Percentiles rank a stretch among this genome's conserved stretches.
These are phyloP conservation scores for Magallana ariakensis DNA, from an alignment of 1,140 invertebrate species.

Conservation along the genomic window DNA sequence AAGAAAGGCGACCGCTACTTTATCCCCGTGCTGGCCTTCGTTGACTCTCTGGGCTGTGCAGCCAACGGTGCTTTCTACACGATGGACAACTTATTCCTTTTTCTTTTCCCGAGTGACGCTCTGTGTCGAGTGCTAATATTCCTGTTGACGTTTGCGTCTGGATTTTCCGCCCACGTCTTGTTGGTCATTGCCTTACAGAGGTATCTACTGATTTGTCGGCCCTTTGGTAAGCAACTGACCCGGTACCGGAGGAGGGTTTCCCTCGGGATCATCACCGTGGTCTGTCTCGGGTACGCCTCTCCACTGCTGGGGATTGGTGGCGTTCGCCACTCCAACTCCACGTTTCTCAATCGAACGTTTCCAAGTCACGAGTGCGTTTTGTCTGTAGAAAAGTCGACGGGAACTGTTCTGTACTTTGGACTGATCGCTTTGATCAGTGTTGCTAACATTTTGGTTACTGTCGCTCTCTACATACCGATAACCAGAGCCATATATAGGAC, in stretches of 20 bases:
- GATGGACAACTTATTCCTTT: slow-evolving; percentile 27
- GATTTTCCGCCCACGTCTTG: slow-evolving; percentile 8
- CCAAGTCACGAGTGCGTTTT: slow-evolving; percentile 3
- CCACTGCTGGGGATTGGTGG: slow-evolving; percentile 22
- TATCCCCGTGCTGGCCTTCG: slow-evolving; percentile 30
- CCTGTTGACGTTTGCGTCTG: not conserved
- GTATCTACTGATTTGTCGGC: slow-evolving; percentile 18
- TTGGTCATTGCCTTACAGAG: slow-evolving; percentile 9
- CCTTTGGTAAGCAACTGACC: slow-evolving; percentile 36
- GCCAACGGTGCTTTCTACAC: not conserved
- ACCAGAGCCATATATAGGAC: not conserved
- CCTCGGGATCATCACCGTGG: slow-evolving; percentile 8
- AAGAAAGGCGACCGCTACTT: slow-evolving; percentile 41
- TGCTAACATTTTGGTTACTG: slow-evolving; percentile 8
- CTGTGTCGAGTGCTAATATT: slow-evolving; percentile 29
- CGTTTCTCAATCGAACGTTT: slow-evolving; percentile 21
- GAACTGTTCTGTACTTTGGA: not conserved
- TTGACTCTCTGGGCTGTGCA: slow-evolving; percentile 35
- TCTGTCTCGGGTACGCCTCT: not conserved
- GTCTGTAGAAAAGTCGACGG: not conserved
- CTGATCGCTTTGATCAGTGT: not conserved
- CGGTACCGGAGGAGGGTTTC: slow-evolving; percentile 3
- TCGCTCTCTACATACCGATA: not conserved
- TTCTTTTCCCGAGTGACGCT: not conserved
- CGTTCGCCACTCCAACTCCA: not conserved